Base-by-base conservation (phyloP, 1,140 invertebrate genomes). In the Rhynchophorus ferrugineus region DNA sequence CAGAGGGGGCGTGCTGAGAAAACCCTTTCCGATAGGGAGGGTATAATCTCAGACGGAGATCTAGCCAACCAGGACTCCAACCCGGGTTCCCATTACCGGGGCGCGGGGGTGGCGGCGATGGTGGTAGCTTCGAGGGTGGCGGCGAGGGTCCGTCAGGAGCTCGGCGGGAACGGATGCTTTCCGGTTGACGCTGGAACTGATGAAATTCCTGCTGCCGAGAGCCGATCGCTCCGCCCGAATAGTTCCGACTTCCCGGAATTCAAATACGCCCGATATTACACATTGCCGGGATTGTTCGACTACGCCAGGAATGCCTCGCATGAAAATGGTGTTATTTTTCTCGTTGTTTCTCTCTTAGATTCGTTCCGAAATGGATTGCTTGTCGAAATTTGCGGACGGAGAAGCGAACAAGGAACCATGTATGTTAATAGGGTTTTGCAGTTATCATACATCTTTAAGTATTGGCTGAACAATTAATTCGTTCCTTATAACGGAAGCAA, bases 181-280 rank as follows among this genome's bases (percentile, higher is more conserved):
- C 63, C 64, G 66, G 66, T 65, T 42, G 39, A 43, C 64, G 63
- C 61, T 60, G 56, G 60, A 68, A 59, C 63, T 68, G 65, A 68
- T 68, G 66, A 68, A 68, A 68, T 68, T 68, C 66, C 66, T 57
- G 54, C 51, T 61, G 65, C 61, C 62, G 57, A 58, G 60, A 55
- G 54, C 53, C 63, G 65, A 65, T 65, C 58, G 59, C 62, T 58
- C 60, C 57, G 56, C 62, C 65, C 59, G 61, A 64, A 68, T 68
- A 68, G 66, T 68, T 68, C 65, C 64, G 63, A 67, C 65, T 67
- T 65, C 48, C 65, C 56, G 66, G 66, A 68, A 68, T 67, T 68
- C 65, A 68, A 68, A 68, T 68, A 67, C 61, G 53, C 57, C 55
- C 58, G 60, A 68, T 68, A 68, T 68, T 68, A 62, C 64, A 62